Evolutionary conservation across 2,888 invertebrate genomes (phyloP).

Genomic region (Aspidapion aeneum): DNA sequence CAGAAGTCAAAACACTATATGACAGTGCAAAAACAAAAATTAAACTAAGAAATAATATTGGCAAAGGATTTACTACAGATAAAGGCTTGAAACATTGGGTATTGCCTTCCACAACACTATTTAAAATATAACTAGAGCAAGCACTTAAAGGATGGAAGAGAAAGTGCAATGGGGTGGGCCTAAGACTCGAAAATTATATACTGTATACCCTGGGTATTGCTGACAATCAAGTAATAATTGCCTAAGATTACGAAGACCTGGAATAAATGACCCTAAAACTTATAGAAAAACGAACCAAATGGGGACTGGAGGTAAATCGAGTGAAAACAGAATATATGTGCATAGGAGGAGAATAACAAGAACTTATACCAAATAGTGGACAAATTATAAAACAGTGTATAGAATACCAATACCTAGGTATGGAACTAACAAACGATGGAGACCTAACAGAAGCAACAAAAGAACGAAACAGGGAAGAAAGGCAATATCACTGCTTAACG

Average conservation of each 20-base stretch:
- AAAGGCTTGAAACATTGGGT: conserved; percentile 1
- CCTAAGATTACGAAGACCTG: not conserved
- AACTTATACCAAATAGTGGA: not conserved
- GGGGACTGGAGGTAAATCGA: not conserved
- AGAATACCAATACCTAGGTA: not conserved
- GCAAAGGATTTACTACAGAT: not conserved
- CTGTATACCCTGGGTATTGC: not conserved
- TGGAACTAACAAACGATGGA: not conserved
- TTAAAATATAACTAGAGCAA: conserved; percentile 1
- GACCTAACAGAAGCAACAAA: not conserved
- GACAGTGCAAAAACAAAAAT: not conserved
- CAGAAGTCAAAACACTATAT: not conserved
- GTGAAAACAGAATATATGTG: not conserved
- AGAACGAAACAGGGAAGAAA: not conserved
- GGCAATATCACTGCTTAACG: not conserved
- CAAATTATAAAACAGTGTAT: not conserved
- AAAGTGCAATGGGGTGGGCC: not conserved
- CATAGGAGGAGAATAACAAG: conserved; percentile 2
- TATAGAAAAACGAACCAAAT: not conserved
- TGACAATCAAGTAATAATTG: not conserved
- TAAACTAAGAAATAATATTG: not conserved
- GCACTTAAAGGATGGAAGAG: conserved; percentile 1
- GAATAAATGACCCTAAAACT: not conserved
- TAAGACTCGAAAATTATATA: not conserved
- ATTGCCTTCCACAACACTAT: not conserved